These are phyloP conservation scores for Luehdorfia chinensis DNA, from an alignment of 1,140 invertebrate species.

Conservation along the genomic window DNA sequence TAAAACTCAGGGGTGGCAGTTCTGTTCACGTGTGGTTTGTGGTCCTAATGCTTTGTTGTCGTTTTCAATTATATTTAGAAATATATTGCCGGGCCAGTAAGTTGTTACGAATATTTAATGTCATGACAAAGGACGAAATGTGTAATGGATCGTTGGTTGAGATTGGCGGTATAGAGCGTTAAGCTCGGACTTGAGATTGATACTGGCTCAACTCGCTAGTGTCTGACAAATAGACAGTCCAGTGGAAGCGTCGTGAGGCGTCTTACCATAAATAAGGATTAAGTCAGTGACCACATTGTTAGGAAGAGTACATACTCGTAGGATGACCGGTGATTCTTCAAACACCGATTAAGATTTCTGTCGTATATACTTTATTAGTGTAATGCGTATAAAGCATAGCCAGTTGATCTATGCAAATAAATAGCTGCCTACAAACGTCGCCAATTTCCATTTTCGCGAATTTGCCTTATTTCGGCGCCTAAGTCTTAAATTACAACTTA, in stretches of 20 bases:
- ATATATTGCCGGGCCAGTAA: conserved; percentile 26
- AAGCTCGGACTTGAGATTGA: conserved; percentile 60
- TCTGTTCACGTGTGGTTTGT: conserved; percentile 66
- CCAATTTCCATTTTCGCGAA: conserved; percentile 42
- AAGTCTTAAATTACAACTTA: conserved; percentile 67
- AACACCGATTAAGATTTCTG: conserved; percentile 8
- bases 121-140: conserved; percentile 24
- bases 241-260: conserved; percentile 58
- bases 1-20: conserved; percentile 58
- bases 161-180: conserved; percentile 18
- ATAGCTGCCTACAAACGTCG: background rate
- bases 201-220: conserved; percentile 40
- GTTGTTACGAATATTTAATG: conserved; percentile 18
- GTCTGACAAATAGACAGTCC: conserved; percentile 68
- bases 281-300: conserved; percentile 60
- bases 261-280: conserved; percentile 75
- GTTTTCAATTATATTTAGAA: conserved; percentile 36
- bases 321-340: conserved; percentile 43
- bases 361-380: no score
- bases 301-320: conserved; percentile 55
- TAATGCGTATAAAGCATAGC: background rate
- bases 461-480: conserved; percentile 68
- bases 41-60: conserved; percentile 34
- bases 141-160: conserved; percentile 19
- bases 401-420: background rate